phyloP scores from a whole-genome alignment of 1,140 invertebrate species.

The Achroia grisella region DNA sequence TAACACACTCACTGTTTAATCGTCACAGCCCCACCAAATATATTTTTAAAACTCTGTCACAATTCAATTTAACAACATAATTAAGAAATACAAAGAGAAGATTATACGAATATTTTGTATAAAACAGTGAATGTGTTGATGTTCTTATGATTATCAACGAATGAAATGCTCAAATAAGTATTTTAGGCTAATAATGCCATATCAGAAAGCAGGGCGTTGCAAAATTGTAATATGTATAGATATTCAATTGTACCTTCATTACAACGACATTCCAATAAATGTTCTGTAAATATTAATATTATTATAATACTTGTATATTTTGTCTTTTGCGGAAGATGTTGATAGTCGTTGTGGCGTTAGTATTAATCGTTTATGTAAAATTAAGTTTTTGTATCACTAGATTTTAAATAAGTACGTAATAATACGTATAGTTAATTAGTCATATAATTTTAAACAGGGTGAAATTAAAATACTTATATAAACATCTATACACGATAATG shows the following conservation, averaged over 20 bases:
- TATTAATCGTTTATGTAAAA: slow-evolving; percentile 16
- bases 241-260: slow-evolving; percentile 20
- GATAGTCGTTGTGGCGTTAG: slow-evolving; percentile 23
- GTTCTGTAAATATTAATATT: slow-evolving; percentile 55
- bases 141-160: slow-evolving; percentile 42
- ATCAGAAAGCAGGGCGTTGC: slow-evolving; percentile 35
- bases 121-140: slow-evolving; percentile 72
- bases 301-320: slow-evolving; percentile 58
- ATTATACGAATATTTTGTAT: slow-evolving; percentile 3
- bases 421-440: too few relatives aligned
- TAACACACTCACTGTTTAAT: slow-evolving; percentile 71
- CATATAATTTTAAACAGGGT: too few relatives aligned
- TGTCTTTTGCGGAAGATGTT: slow-evolving; percentile 45
- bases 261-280: slow-evolving; percentile 36
- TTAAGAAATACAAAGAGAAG: not conserved
- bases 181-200: slow-evolving; percentile 57
- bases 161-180: slow-evolving; percentile 62
- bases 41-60: slow-evolving; percentile 35
- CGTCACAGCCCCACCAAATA: slow-evolving; percentile 56
- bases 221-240: slow-evolving; percentile 10
- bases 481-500: too few relatives aligned
- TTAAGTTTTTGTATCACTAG: too few relatives aligned
- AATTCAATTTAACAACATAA: slow-evolving; percentile 13
- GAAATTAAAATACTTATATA: too few relatives aligned
- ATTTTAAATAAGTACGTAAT: too few relatives aligned